These are phyloP conservation scores for Drosophila chauvacae DNA, from an alignment of 1,140 invertebrate species.

Conservation along the genomic window DNA sequence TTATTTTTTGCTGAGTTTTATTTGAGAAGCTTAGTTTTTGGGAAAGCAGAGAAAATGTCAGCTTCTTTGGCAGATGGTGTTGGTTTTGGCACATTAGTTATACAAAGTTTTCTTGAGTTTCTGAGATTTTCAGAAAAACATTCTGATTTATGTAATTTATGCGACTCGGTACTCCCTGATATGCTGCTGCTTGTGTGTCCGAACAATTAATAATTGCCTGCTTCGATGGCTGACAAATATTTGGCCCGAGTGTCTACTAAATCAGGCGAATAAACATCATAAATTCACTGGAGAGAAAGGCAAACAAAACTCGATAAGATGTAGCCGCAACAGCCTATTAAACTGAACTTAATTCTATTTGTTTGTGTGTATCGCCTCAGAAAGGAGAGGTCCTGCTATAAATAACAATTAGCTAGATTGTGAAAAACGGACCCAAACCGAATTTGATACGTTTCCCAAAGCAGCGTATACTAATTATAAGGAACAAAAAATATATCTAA, in stretches of 20 bases:
- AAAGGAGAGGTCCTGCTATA: slow-evolving; percentile 60
- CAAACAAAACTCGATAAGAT: slow-evolving; percentile 37
- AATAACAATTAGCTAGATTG: slow-evolving; percentile 80
- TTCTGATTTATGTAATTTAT: background rate
- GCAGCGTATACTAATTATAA: slow-evolving; percentile 66
- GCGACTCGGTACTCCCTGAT: background rate
- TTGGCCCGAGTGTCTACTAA: slow-evolving; percentile 28
- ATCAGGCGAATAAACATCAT: slow-evolving; percentile 54
- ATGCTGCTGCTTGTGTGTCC: background rate
- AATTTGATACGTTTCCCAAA: slow-evolving; percentile 30
- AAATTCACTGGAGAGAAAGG: slow-evolving; percentile 29
- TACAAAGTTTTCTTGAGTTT: slow-evolving; percentile 25
- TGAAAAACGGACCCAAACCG: slow-evolving; percentile 63
- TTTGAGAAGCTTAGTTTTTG: slow-evolving; percentile 40
- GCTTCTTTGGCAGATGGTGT: slow-evolving; percentile 14
- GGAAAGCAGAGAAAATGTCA: slow-evolving; percentile 1
- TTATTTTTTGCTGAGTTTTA: slow-evolving; percentile 47
- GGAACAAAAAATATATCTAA: slow-evolving; percentile 20
- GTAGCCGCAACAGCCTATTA: slow-evolving; percentile 51
- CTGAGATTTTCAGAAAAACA: background rate
- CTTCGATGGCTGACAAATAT: slow-evolving; percentile 50
- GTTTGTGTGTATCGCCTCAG: slow-evolving; percentile 29
- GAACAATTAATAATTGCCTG: slow-evolving; percentile 37
- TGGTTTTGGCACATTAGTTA: slow-evolving; percentile 15
- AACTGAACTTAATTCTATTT: slow-evolving; percentile 74